Percentiles rank a stretch among this genome's conserved stretches.
Evolutionary conservation across 1,140 invertebrate species (phyloP).

Genomic region (Apis mellifera): Amel_HAv3.1 CM009944.2:3412501-3413000

Average conservation of each 20-base stretch:
- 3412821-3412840: slow-evolving; percentile 38
- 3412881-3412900: slow-evolving; percentile 20
- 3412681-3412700: slow-evolving; percentile 12
- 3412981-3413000: slow-evolving; percentile 28
- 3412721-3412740: slow-evolving; percentile 39
- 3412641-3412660: slow-evolving; percentile 40
- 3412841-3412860: slow-evolving; percentile 52
- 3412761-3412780: slow-evolving; percentile 57
- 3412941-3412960: slow-evolving; percentile 49
- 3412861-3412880: slow-evolving; percentile 26
- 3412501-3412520: slow-evolving; percentile 52
- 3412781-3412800: slow-evolving; percentile 58
- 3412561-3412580: slow-evolving; percentile 7
- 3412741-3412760: slow-evolving; percentile 46
- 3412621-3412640: background rate
- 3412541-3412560: background rate
- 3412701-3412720: slow-evolving; percentile 21
- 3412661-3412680: slow-evolving; percentile 51
- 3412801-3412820: slow-evolving; percentile 45
- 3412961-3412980: slow-evolving; percentile 1
- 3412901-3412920: background rate
- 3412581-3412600: background rate
- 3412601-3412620: background rate
- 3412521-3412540: background rate
- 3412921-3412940: slow-evolving; percentile 34